These are phyloP conservation scores for Lathamus discolor DNA, from an alignment of 2,113 vertebrate genomes.

Conservation along the genomic window DNA sequence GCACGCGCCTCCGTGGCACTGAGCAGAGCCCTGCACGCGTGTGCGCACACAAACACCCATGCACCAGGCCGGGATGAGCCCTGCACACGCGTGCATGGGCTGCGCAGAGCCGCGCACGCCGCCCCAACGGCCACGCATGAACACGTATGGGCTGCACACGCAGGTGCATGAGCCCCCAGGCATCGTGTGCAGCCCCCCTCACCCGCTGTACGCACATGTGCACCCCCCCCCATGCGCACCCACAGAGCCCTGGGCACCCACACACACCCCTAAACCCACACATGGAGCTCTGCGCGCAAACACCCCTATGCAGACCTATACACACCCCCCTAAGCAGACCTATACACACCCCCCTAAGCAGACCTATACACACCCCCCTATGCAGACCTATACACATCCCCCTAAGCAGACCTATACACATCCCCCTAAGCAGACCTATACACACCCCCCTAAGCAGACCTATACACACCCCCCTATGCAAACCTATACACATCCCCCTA, in stretches of 20 bases:
- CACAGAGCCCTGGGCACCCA: not conserved
- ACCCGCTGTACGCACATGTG: accelerated
- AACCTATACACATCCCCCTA: not conserved
- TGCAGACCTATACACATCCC: not conserved
- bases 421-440: not conserved
- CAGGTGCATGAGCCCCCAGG: accelerated
- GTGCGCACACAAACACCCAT: accelerated
- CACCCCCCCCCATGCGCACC: not conserved
- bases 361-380: not conserved
- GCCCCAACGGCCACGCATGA: accelerated
- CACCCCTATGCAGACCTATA: not conserved
- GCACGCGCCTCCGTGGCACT: accelerated
- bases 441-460: not conserved
- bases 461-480: not conserved
- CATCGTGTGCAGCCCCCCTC: not conserved
- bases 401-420: not conserved
- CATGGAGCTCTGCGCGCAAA: not conserved
- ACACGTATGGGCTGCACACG: accelerated
- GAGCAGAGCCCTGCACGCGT: not conserved
- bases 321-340: not conserved
- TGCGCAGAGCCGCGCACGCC: accelerated
- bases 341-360: not conserved
- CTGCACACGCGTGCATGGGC: accelerated
- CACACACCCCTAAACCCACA: not conserved
- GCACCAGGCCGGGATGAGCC: not conserved